phyloP scores from a whole-genome alignment of 2,113 vertebrate genomes.

The Kobus ellipsiprymnus region DNA sequence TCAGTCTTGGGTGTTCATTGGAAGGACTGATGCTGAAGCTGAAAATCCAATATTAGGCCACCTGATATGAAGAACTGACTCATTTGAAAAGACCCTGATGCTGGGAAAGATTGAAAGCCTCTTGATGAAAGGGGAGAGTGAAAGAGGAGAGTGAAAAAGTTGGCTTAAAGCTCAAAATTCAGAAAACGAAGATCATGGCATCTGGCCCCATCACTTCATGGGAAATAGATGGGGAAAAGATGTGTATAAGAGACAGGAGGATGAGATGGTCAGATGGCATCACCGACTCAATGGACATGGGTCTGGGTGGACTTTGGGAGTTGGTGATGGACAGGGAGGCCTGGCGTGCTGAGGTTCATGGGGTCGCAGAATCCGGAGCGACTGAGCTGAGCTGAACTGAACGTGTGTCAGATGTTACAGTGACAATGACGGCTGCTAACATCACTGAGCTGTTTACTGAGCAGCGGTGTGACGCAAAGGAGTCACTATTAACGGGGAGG shows the following conservation, averaged over 20 bases:
- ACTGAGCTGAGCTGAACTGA: neutral
- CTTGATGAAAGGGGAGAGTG: too few relatives aligned
- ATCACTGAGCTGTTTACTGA: fast-evolving
- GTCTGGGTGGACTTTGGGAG: fast-evolving
- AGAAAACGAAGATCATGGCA: too few relatives aligned
- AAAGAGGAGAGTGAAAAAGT: too few relatives aligned
- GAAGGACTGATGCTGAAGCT: neutral
- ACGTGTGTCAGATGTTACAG: fast-evolving
- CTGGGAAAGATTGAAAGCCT: neutral
- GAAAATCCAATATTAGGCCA: neutral
- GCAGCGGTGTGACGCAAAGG: fast-evolving
- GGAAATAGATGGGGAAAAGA: too few relatives aligned
- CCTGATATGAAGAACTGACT: neutral
- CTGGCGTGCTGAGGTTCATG: fast-evolving
- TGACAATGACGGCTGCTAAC: fast-evolving
- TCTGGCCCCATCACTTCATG: too few relatives aligned
- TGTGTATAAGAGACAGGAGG: too few relatives aligned
- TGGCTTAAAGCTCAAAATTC: too few relatives aligned
- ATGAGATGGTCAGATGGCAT: neutral
- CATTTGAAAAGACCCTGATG: neutral
- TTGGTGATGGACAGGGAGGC: neutral
- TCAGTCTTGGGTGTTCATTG: neutral
- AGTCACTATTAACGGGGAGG: neutral
- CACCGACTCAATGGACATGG: fast-evolving
- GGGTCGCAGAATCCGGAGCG: fast-evolving